Conservation (phyloP, 1,140 invertebrate genomes). For the Lordiphosa collinella region DNA sequence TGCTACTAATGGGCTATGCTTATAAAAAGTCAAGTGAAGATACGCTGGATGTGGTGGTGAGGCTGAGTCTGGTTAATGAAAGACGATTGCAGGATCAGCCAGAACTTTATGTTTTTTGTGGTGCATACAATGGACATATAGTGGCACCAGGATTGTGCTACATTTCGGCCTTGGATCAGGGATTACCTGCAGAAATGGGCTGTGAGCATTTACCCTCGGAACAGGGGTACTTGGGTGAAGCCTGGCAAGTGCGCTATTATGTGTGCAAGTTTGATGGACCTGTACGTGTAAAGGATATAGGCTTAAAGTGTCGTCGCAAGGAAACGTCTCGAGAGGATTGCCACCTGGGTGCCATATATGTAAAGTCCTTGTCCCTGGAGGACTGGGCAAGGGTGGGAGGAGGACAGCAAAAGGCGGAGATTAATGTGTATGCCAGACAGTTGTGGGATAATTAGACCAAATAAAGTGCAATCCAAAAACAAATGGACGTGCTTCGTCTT, state of each 20-base stretch:
- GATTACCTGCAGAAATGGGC: conserved; percentile 4
- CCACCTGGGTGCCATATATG: conserved; percentile 56
- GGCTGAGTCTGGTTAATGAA: conserved; percentile 3
- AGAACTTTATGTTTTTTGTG: conserved; percentile 55
- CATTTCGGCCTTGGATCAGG: conserved; percentile 25
- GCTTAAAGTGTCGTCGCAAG: conserved; percentile 38
- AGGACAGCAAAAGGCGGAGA: conserved; percentile 2
- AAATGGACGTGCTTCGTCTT: neutral
- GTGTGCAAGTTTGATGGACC: conserved; percentile 51
- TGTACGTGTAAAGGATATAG: conserved; percentile 54
- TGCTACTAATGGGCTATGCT: conserved; percentile 58
- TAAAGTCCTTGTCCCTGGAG: conserved; percentile 31
- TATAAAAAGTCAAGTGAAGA: conserved; percentile 11
- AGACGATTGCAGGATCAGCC: no score
- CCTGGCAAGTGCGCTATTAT: conserved; percentile 66
- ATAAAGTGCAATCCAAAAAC: no score
- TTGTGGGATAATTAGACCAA: conserved; percentile 13
- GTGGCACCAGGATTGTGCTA: conserved; percentile 31
- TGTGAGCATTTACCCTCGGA: conserved; percentile 29
- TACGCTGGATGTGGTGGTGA: conserved; percentile 38
- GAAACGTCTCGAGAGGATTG: conserved; percentile 1
- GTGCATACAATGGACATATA: conserved; percentile 30
- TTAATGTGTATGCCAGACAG: conserved; percentile 13
- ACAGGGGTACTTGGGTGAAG: conserved; percentile 10
- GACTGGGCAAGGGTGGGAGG: conserved; percentile 1